A percentile compares a stretch with the other conserved stretches of the same genome.
Conservation (phyloP, 2,888 invertebrate species). For the Pollenia labialis region DNA sequence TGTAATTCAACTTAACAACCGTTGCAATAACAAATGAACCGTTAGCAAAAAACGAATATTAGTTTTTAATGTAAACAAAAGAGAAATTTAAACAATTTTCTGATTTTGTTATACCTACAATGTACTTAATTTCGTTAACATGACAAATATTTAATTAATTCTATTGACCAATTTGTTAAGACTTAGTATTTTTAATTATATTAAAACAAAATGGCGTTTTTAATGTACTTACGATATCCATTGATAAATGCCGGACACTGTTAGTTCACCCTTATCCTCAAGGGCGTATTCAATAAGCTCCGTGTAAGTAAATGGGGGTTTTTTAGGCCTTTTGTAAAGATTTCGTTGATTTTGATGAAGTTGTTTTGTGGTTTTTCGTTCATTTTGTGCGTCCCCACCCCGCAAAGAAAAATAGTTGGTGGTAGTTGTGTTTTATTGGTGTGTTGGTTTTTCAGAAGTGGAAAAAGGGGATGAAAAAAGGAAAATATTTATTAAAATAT, state of each 20-base stretch:
- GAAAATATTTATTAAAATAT: neutral
- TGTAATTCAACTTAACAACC: constrained; percentile 59
- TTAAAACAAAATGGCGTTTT: constrained; percentile 78
- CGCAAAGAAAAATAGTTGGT: neutral
- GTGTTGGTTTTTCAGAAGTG: neutral
- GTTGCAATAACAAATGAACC: constrained; percentile 62
- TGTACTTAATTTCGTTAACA: no score
- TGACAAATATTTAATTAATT: no score
- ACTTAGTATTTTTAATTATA: no score
- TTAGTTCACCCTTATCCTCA: constrained; percentile 93
- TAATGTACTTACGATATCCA: constrained; percentile 94
- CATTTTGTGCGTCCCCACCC: constrained; percentile 24
- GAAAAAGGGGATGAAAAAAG: constrained; percentile 6
- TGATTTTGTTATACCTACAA: neutral
- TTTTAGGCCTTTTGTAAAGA: constrained; percentile 86
- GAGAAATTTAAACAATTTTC: constrained; percentile 46
- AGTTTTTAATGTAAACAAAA: constrained; percentile 53
- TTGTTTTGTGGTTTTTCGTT: constrained; percentile 76
- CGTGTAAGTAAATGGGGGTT: constrained; percentile 95
- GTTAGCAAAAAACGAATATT: neutral
- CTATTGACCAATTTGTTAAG: no score
- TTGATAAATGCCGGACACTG: constrained; percentile 95
- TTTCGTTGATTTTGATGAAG: constrained; percentile 31
- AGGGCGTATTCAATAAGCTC: constrained; percentile 95
- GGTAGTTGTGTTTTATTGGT: constrained; percentile 1